phyloP scores from a whole-genome alignment of 2,113 vertebrate genomes.

The Hippoglossus stenolepis region DNA sequence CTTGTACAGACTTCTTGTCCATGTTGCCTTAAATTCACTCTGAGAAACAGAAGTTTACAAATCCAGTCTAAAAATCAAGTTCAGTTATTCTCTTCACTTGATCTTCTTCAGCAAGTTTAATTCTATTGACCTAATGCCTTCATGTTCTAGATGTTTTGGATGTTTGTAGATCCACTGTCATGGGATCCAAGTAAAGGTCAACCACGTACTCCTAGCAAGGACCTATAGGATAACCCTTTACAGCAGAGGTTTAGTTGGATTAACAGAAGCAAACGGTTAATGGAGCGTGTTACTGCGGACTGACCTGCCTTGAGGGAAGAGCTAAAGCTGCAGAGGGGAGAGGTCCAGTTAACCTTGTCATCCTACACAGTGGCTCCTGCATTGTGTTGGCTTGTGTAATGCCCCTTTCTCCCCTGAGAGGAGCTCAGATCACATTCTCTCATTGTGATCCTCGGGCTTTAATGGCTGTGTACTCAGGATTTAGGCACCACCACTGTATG shows the following conservation, averaged over 20 bases:
- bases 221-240: constrained; percentile 3
- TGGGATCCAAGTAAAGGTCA: not conserved
- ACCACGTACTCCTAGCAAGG: not conserved
- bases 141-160: no score
- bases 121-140: no score
- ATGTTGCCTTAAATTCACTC: not conserved
- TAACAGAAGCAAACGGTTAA: constrained; percentile 55
- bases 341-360: constrained; percentile 57
- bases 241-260: constrained; percentile 4
- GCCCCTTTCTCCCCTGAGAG: constrained; percentile 36
- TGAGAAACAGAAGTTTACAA: no score
- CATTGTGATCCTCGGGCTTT: constrained; percentile 30
- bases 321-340: constrained; percentile 65
- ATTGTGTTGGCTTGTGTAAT: constrained; percentile 51
- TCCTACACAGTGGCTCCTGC: constrained; percentile 48
- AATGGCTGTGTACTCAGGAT: constrained; percentile 37
- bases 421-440: constrained; percentile 23
- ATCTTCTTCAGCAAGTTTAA: no score
- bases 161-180: not conserved
- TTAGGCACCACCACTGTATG: constrained; percentile 29
- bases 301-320: constrained; percentile 62
- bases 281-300: constrained; percentile 54
- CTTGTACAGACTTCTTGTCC: no score
- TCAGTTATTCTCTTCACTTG: no score
- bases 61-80: no score